Base-by-base conservation (phyloP, 2,797 vertebrate species). In the Malacoraja senta region DNA sequence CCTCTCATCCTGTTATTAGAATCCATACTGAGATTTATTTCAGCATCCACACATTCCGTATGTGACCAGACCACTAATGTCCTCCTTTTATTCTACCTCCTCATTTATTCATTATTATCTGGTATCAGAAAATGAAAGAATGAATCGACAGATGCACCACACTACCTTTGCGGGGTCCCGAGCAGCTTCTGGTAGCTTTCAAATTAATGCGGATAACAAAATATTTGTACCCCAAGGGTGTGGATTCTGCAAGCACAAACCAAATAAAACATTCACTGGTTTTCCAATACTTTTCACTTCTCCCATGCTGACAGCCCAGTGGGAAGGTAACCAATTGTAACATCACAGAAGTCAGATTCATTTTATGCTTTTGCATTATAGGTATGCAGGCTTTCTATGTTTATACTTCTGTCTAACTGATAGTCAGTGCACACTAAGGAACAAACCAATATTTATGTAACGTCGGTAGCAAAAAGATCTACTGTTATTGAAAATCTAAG, bases 1-100 rank as follows among this genome's bases (percentile, higher is more conserved):
- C 90, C 68, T 91, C 90, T 76, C 90, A 38, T 74, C 90, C 90
- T 92, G 90, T 92, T 58, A 92, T 92, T 74, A 92, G 90, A 76
- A 53, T 92, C 90, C 90, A 92, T 32, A 74, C 68, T 92, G 90
- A 92, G 71, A 92, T 76, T 74, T 92, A 9, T 92, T 53, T 92
- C 90, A 72, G 35, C 0, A 35, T 91, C 68, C 65, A 29, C 71
- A 76, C 71, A 92, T 92, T 61, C 58, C 71, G 58, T 26, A 92
- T 74, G 24, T 29, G 68, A 71, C 38, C 35, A 92, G 72, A 53
- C 71, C 35, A 72, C 38, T 74, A n/a, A 74, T 44, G 29, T 29
- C 35, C 38, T 76, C 13, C 24, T 29, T 35, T 86, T 63, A 86
- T 68, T 68, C 63, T n/a, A 88, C 15, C 84, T 68, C 84, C 84